These are phyloP conservation scores for Synchiropus splendidus DNA, from an alignment of 2,113 vertebrate genomes.

Conservation along the genomic window DNA sequence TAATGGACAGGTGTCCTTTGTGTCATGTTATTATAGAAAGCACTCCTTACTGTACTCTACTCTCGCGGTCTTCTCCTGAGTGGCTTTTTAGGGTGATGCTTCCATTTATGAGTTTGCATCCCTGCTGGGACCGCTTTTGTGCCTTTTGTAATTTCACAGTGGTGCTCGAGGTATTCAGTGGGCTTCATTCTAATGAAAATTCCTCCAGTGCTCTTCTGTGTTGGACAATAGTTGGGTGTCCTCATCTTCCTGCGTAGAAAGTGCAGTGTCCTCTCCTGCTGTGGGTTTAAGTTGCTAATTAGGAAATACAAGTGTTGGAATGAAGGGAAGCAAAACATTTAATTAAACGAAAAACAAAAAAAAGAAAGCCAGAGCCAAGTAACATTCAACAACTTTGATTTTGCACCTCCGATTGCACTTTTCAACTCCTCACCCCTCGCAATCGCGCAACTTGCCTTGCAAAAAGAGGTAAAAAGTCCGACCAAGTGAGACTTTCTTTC, in stretches of 20 bases:
- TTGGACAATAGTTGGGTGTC: conserved; percentile 55
- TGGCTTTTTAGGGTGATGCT: conserved; percentile 49
- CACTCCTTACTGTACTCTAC: conserved; percentile 34
- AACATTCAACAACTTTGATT: conserved; percentile 5
- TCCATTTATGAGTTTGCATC: conserved; percentile 60
- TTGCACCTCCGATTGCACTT: conserved; percentile 16
- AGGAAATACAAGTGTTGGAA: conserved; percentile 56
- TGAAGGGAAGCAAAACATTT: conserved; percentile 44
- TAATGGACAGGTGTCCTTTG: conserved; percentile 29
- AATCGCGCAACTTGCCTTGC: conserved; percentile 4
- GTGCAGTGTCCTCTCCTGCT: conserved; percentile 60
- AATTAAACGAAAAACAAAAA: conserved; percentile 38
- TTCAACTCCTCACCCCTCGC: conserved; percentile 9
- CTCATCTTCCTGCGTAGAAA: conserved; percentile 57
- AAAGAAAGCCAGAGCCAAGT: conserved; percentile 27
- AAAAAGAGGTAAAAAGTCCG: too few relatives aligned
- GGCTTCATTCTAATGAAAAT: conserved; percentile 79
- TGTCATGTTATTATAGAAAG: conserved; percentile 23
- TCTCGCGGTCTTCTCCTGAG: conserved; percentile 34
- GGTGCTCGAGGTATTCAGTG: conserved; percentile 56
- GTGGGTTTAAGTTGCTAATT: conserved; percentile 73
- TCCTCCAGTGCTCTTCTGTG: conserved; percentile 64
- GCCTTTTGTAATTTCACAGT: conserved; percentile 64
- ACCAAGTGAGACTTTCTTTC: conserved; percentile 19
- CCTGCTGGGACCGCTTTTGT: conserved; percentile 53